Conservation (phyloP, 2,888 invertebrate species). For the Acronicta psi region DNA sequence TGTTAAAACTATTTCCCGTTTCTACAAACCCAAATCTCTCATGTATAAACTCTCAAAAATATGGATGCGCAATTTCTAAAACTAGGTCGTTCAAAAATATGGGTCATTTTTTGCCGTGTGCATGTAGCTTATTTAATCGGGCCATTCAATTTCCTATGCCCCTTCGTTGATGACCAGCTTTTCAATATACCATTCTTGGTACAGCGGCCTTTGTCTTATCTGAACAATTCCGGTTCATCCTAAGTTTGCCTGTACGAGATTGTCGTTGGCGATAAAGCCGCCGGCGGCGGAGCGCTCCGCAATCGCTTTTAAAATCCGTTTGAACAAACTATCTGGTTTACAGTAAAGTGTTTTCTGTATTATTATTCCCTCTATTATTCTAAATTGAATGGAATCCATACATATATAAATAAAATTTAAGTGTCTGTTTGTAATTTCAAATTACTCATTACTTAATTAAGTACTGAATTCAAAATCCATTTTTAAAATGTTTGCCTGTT, state of each 20-base stretch:
- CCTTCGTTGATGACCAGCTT: not conserved
- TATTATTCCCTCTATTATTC: conserved; percentile 14
- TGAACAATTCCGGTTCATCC: conserved; percentile 19
- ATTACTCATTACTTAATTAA: no score
- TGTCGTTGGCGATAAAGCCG: conserved; percentile 27
- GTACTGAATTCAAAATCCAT: no score
- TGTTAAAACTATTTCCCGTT: no score
- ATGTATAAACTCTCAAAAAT: no score
- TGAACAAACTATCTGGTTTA: conserved; percentile 34
- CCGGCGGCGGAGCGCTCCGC: conserved; percentile 7
- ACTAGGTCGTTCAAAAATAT: no score
- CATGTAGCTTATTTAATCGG: not conserved
- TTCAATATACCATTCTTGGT: conserved; percentile 11
- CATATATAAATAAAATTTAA: no score
- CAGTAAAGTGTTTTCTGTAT: conserved; percentile 12
- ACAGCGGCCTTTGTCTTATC: conserved; percentile 26
- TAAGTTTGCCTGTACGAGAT: conserved; percentile 36
- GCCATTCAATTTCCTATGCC: not conserved
- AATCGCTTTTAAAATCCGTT: conserved; percentile 48
- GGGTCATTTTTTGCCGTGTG: no score
- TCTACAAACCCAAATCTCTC: no score
- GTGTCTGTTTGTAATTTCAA: no score
- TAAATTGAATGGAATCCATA: not conserved
- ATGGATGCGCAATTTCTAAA: no score
- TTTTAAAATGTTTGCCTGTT: no score